These are phyloP conservation scores for Rhynchophorus ferrugineus DNA, from an alignment of 1,140 invertebrate species.

Conservation along the genomic window DNA sequence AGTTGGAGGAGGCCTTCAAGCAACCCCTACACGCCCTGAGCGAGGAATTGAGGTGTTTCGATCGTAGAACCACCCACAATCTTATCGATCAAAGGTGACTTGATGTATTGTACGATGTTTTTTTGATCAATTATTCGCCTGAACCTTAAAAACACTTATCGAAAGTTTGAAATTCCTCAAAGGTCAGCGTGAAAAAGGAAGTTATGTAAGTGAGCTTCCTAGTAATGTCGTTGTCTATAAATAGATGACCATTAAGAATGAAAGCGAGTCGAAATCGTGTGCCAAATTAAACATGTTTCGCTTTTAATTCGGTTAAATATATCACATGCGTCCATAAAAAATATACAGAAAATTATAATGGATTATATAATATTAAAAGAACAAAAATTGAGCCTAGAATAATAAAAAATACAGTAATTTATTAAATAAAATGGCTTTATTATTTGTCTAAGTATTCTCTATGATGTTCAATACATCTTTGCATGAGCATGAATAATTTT, in stretches of 20 bases:
- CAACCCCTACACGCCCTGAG: slow-evolving; percentile 50
- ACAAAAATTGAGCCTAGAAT: neutral
- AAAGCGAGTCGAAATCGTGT: slow-evolving; percentile 8
- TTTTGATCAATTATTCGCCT: neutral
- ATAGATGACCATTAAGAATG: slow-evolving; percentile 9
- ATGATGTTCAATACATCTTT: too few relatives aligned
- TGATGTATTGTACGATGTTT: slow-evolving; percentile 1
- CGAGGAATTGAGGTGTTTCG: slow-evolving; percentile 53
- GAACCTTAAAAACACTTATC: slow-evolving; percentile 1
- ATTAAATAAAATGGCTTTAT: neutral
- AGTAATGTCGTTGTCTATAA: slow-evolving; percentile 5
- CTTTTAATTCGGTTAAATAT: slow-evolving; percentile 6
- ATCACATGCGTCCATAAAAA: neutral
- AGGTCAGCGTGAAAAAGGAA: neutral
- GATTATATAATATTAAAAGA: too few relatives aligned
- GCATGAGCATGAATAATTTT: too few relatives aligned
- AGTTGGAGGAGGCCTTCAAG: slow-evolving; percentile 47
- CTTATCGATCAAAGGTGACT: slow-evolving; percentile 57
- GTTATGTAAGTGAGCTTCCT: slow-evolving; percentile 2
- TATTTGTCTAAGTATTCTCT: too few relatives aligned
- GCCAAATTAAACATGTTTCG: slow-evolving; percentile 21
- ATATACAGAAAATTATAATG: neutral
- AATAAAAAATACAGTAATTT: neutral
- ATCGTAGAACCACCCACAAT: slow-evolving; percentile 51
- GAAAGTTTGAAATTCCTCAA: neutral